Conservation (phyloP, 1,140 invertebrate genomes). For the Holcopasites calliopsidis region DNA sequence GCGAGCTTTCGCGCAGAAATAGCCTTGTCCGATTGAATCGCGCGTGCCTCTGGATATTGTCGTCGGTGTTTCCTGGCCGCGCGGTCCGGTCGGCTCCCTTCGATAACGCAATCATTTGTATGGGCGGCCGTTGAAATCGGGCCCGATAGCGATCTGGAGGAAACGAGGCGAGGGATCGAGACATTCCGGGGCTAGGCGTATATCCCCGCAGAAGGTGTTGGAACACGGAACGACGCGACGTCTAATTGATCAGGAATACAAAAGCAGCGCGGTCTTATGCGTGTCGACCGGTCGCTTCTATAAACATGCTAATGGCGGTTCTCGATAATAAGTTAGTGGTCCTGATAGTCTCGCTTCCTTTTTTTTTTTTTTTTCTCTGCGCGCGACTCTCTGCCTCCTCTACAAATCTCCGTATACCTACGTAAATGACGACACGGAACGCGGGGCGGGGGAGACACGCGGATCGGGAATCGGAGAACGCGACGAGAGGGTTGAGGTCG, state of each 20-base stretch:
- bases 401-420: slow-evolving; percentile 36
- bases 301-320: slow-evolving; percentile 73
- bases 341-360: slow-evolving; percentile 53
- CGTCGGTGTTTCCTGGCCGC: not conserved
- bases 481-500: not conserved
- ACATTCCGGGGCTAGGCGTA: slow-evolving; percentile 50
- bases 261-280: slow-evolving; percentile 29
- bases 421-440: slow-evolving; percentile 31
- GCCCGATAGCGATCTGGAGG: slow-evolving; percentile 20
- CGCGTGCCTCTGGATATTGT: not conserved
- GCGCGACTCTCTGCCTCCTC: slow-evolving; percentile 5
- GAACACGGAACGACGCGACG: slow-evolving; percentile 19
- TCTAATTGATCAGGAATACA: slow-evolving; percentile 70
- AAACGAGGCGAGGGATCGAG: not conserved
- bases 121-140: slow-evolving; percentile 30
- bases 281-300: slow-evolving; percentile 61
- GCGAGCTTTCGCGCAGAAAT: slow-evolving; percentile 17
- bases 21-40: slow-evolving; percentile 1
- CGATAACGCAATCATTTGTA: slow-evolving; percentile 44
- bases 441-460: not conserved
- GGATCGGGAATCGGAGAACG: no score
- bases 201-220: slow-evolving; percentile 34
- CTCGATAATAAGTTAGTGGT: slow-evolving; percentile 69
- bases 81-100: not conserved
- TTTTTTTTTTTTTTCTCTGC: no score